A percentile compares a stretch with the other conserved stretches of the same genome.
phyloP scores from a whole-genome alignment of 2,113 vertebrate genomes.

The Prionailurus viverrinus region DNA sequence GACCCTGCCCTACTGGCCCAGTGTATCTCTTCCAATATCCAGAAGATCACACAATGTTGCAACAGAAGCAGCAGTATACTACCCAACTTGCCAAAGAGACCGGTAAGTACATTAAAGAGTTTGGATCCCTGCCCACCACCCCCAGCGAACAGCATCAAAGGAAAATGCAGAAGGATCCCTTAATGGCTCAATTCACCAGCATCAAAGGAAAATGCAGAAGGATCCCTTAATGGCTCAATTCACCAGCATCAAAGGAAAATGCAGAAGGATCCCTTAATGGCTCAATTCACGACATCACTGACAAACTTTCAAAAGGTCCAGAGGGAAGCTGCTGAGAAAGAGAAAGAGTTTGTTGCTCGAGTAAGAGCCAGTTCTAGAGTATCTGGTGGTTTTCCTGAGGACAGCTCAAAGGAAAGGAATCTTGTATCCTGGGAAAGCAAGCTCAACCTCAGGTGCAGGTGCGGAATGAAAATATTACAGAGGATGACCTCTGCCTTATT shows the following conservation, averaged over 20 bases:
- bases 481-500: conserved; percentile 96
- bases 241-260: conserved; percentile 98
- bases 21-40: too few relatives aligned
- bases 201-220: conserved; percentile 97
- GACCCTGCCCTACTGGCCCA: too few relatives aligned
- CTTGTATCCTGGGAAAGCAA: conserved; percentile 90
- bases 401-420: conserved; percentile 89
- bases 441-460: conserved; percentile 89
- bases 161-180: conserved; percentile 96
- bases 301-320: conserved; percentile 95
- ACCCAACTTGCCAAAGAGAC: conserved; percentile 98
- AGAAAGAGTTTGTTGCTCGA: conserved; percentile 96
- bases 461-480: conserved; percentile 94
- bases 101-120: conserved; percentile 95
- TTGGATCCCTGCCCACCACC: conserved; percentile 92
- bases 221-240: conserved; percentile 95
- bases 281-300: conserved; percentile 94
- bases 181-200: conserved; percentile 97
- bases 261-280: conserved; percentile 95
- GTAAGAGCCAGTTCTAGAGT: conserved; percentile 96
- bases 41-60: conserved; percentile 60
- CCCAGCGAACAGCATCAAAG: conserved; percentile 95
- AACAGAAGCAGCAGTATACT: conserved; percentile 95
- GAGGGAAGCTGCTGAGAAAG: conserved; percentile 94
- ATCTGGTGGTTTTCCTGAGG: conserved; percentile 92